These are phyloP conservation scores for Drosophila orena DNA, from an alignment of 1,140 invertebrate genomes.

Conservation along the genomic window DNA sequence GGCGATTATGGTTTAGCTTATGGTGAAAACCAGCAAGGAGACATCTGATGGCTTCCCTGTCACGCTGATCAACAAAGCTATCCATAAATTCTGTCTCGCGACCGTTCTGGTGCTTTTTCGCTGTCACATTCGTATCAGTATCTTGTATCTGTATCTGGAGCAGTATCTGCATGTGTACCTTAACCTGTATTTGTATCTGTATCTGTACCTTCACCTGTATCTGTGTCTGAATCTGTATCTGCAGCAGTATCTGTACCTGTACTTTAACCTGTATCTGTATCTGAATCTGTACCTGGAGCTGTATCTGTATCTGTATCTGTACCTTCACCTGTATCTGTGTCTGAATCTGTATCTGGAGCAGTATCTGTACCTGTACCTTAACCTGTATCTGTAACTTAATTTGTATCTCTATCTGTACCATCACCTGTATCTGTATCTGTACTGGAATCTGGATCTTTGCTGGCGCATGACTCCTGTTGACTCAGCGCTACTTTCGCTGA, in stretches of 20 bases:
- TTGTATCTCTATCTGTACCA: conserved; percentile 20
- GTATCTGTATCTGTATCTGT: conserved; percentile 37
- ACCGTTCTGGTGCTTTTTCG: background rate
- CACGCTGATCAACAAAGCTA: conserved; percentile 44
- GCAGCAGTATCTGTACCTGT: conserved; percentile 33
- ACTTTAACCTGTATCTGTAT: conserved; percentile 17
- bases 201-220: conserved; percentile 18
- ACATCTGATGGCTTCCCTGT: conserved; percentile 16
- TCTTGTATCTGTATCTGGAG: conserved; percentile 25
- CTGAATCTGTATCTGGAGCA: no score
- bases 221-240: conserved; percentile 16
- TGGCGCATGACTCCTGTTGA: conserved; percentile 65
- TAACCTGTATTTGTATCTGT: conserved; percentile 32
- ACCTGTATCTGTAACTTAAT: conserved; percentile 24
- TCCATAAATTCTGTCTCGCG: conserved; percentile 70
- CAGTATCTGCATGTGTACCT: conserved; percentile 30
- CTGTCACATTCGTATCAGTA: conserved; percentile 16
- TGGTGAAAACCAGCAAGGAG: background rate
- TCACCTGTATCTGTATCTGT: conserved; percentile 21
- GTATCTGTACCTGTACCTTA: conserved; percentile 14
- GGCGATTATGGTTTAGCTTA: background rate
- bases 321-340: conserved; percentile 23
- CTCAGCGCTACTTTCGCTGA: conserved; percentile 23
- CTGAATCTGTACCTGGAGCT: conserved; percentile 29
- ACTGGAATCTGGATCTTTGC: conserved; percentile 39